Conservation (phyloP, 2,888 invertebrate genomes). For the Dorcus parallelipipedus region DNA sequence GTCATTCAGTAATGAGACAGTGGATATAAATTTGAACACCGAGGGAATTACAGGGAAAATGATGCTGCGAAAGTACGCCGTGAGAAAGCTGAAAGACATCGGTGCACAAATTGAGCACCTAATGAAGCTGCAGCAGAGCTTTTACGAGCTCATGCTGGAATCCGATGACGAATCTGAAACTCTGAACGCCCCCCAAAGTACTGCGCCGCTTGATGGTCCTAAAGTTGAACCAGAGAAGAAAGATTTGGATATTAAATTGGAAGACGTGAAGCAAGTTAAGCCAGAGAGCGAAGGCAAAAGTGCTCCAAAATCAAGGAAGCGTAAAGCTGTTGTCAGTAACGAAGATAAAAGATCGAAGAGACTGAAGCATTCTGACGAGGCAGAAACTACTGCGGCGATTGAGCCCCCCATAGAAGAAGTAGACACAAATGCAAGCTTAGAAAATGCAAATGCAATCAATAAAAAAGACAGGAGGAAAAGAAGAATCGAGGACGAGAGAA, state of each 20-base stretch:
- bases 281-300: neutral
- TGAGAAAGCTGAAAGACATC: neutral
- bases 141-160: neutral
- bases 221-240: neutral
- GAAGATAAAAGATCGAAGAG: no score
- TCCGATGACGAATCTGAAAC: neutral
- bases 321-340: no score
- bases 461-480: neutral
- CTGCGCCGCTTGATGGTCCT: no score
- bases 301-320: neutral
- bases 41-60: no score
- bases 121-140: conserved; percentile 3
- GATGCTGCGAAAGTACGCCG: neutral
- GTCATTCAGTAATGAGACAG: neutral
- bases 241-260: neutral
- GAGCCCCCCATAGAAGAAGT: no score
- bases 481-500: neutral
- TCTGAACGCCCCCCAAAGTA: no score
- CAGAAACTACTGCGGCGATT: no score
- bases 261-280: neutral
- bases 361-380: no score
- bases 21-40: neutral
- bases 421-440: no score
- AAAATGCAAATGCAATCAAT: neutral
- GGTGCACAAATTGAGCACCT: conserved; percentile 1